A percentile compares a stretch with the other conserved stretches of the same genome.
phyloP scores from a whole-genome alignment of 2,797 vertebrate species.

The Intellagama lesueurii region DNA sequence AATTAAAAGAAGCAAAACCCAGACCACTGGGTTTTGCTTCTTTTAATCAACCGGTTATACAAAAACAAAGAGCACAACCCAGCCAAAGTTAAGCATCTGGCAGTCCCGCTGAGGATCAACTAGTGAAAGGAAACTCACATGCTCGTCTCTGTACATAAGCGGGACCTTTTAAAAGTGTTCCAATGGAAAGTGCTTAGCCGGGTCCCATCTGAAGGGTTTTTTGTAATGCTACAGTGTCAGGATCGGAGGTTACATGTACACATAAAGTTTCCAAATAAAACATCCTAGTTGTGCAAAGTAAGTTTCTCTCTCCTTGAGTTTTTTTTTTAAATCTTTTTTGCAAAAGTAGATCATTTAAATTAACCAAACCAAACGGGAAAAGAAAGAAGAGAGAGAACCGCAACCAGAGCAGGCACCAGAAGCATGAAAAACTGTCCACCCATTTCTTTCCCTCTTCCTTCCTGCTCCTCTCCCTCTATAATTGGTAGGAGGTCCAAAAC shows the following conservation, averaged over 20 bases:
- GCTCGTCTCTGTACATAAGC: constrained; percentile 15
- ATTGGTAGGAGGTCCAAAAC: background rate
- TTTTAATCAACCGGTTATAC: constrained; percentile 32
- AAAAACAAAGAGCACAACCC: constrained; percentile 35
- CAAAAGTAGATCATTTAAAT: constrained; percentile 73
- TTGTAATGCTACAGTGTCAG: constrained; percentile 74
- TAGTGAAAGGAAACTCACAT: constrained; percentile 50
- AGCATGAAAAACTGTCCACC: constrained; percentile 72
- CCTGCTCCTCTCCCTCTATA: constrained; percentile 34
- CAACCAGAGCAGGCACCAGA: constrained; percentile 75
- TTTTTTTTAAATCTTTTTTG: constrained; percentile 51
- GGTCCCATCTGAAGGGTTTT: background rate
- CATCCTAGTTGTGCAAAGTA: constrained; percentile 77
- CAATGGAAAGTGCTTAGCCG: constrained; percentile 24
- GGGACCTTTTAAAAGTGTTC: background rate
- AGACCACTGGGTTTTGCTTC: constrained; percentile 67
- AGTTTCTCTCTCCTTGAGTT: constrained; percentile 39
- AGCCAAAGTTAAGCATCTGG: background rate
- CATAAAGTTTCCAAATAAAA: constrained; percentile 58
- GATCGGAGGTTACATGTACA: constrained; percentile 75
- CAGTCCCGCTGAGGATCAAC: constrained; percentile 17
- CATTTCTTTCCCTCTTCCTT: background rate
- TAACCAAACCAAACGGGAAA: constrained; percentile 67
- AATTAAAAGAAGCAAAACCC: too few relatives aligned
- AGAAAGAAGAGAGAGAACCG: constrained; percentile 2